Base-by-base conservation (phyloP, 1,140 invertebrate species). In the Scylla paramamosain region DNA sequence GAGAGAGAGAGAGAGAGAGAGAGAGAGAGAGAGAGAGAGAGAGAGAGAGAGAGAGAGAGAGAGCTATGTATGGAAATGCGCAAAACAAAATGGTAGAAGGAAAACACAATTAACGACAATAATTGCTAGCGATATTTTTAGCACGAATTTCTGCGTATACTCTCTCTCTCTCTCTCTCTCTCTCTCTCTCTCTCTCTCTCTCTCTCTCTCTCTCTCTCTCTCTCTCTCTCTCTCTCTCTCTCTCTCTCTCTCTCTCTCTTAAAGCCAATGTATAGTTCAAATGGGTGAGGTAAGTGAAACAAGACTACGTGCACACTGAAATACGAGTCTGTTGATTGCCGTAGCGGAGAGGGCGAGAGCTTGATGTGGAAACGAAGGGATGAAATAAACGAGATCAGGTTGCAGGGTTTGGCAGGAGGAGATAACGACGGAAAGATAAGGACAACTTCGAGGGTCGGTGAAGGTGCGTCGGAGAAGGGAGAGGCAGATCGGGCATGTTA, bases 131-230 rank as follows among this genome's bases (percentile, higher is more conserved):
- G 10, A 20, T 14, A 59, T 14, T 59, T 14, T 20, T 59, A 59
- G 10, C 12, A 59, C 52, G 52, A 59, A 20, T 4, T 77, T 20
- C 20, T 20, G 20, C 67, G 12, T 0, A 20, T 20, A 0, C 67
- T 77, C 67, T 77, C 67, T 25, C 67, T 77, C 67, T 77, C 67
- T 25, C 67, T 77, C 67, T 77, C 67, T 25, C 67, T 77, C 67
- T 77, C 67, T 25, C 67, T 77, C 67, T 77, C 67, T 25, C 67
- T 77, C 67, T 77, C 67, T 25, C 67, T 77, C 67, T 77, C 67
- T 77, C 67, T 77, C 67, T 77, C 67, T 77, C 67, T 77, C 67
- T 77, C 67, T 77, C 67, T 77, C 67, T 77, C 67, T 77, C 67
- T 77, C 67, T 77, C 67, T 77, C 67, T 77, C 67, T 77, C 67